These are phyloP conservation scores for Sigmodon hispidus DNA, from an alignment of 2,113 vertebrate species.

Conservation along the genomic window DNA sequence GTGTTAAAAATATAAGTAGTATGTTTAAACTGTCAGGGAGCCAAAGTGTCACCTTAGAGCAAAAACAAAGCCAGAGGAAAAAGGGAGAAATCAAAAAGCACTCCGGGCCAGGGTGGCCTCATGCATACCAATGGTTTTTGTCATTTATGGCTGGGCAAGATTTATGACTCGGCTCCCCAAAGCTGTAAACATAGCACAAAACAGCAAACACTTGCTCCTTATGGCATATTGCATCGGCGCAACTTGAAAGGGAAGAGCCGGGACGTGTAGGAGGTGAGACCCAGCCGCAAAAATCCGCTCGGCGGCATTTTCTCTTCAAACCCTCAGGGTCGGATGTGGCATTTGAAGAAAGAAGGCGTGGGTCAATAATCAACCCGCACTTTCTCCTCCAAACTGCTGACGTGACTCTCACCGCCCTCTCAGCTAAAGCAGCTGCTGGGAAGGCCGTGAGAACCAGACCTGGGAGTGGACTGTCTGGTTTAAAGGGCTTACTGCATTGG, in stretches of 20 bases:
- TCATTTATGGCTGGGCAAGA: conserved; percentile 93
- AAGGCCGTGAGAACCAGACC: conserved; percentile 68
- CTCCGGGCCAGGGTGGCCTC: conserved; percentile 90
- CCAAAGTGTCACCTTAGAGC: conserved; percentile 88
- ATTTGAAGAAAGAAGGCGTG: conserved; percentile 88
- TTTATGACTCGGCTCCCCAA: conserved; percentile 92
- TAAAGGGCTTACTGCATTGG: not conserved
- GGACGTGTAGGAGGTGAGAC: conserved; percentile 93
- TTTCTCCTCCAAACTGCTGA: conserved; percentile 94
- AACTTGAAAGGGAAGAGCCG: conserved; percentile 87
- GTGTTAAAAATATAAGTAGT: conserved; percentile 87
- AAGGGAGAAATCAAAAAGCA: conserved; percentile 86
- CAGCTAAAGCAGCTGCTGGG: conserved; percentile 71
- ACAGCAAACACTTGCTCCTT: conserved; percentile 91
- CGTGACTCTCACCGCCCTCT: conserved; percentile 81
- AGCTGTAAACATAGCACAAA: conserved; percentile 94
- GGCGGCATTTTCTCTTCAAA: conserved; percentile 90
- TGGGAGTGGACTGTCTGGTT: not conserved
- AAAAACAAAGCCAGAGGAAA: conserved; percentile 87
- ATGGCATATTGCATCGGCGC: conserved; percentile 88
- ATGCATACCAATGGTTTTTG: conserved; percentile 93
- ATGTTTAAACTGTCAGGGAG: conserved; percentile 85
- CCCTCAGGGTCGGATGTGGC: conserved; percentile 84
- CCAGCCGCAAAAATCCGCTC: conserved; percentile 88
- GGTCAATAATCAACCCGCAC: conserved; percentile 97